A percentile compares a stretch with the other conserved stretches of the same genome.
Conservation (phyloP, 2,797 vertebrate genomes). For the Anomalospiza imberbis region DNA sequence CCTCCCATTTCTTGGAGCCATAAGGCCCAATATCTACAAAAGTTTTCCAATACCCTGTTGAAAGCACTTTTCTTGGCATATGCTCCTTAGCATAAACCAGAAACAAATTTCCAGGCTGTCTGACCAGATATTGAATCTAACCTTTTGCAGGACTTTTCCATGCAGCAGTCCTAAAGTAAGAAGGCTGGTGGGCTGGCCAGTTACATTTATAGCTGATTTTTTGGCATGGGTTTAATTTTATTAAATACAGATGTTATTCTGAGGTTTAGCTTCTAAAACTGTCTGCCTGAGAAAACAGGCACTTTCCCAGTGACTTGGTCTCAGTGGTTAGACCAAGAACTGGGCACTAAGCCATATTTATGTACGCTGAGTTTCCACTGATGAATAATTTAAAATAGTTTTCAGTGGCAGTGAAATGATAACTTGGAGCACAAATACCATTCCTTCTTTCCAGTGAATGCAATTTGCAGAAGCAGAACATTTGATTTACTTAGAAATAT, state of each 20-base stretch:
- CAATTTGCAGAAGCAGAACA: not conserved
- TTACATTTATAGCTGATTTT: conserved; percentile 39
- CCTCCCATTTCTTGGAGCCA: not conserved
- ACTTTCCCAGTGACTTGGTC: conserved; percentile 44
- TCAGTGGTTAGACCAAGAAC: conserved; percentile 38
- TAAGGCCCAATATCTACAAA: not conserved
- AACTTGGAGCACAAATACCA: conserved; percentile 22
- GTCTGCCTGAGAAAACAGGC: conserved; percentile 35
- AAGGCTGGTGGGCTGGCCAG: not conserved
- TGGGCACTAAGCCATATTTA: conserved; percentile 50
- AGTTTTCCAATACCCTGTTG: not conserved
- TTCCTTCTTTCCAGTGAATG: conserved; percentile 21
- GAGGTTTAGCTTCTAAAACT: conserved; percentile 39
- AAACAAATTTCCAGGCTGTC: conserved; percentile 32
- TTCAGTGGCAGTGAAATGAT: conserved; percentile 53
- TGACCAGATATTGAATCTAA: not conserved
- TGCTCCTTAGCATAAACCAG: not conserved
- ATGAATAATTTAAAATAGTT: conserved; percentile 53
- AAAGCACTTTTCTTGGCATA: not conserved
- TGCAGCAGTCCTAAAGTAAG: not conserved
- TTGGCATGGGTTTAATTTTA: conserved; percentile 30
- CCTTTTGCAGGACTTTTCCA: conserved; percentile 39
- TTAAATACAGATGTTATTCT: conserved; percentile 59
- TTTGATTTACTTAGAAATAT: not conserved
- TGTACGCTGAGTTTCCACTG: conserved; percentile 48